phyloP scores from a whole-genome alignment of 2,797 vertebrate species.

The Tiaroga cobitis region DNA sequence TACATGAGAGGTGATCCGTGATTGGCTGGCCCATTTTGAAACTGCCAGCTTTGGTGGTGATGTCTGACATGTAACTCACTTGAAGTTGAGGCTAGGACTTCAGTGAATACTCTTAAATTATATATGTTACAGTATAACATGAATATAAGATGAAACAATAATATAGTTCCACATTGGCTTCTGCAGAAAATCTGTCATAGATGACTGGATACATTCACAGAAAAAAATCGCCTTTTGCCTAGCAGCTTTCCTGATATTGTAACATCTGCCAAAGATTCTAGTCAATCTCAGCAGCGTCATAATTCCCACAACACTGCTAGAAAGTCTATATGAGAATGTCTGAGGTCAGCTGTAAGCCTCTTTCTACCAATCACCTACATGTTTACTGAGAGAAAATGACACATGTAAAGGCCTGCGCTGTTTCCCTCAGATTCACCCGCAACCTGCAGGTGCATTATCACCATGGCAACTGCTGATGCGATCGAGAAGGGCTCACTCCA shows the following conservation, averaged over 20 bases:
- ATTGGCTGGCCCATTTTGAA: conserved; percentile 11
- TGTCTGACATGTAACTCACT: not conserved
- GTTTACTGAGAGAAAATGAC: conserved; percentile 22
- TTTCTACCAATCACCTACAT: conserved; percentile 15
- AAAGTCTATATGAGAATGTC: not conserved
- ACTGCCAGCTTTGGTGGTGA: not conserved
- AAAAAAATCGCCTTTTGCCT: not conserved
- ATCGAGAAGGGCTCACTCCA: conserved; percentile 21
- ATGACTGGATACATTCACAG: not conserved
- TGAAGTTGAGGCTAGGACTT: not conserved
- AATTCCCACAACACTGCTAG: not conserved
- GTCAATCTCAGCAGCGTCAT: not conserved
- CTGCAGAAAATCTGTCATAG: not conserved
- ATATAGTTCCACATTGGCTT: not conserved
- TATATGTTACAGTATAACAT: not conserved
- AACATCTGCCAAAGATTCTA: conserved; percentile 24
- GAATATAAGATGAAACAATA: not conserved
- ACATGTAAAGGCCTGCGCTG: not conserved
- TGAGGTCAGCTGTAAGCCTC: conserved; percentile 33
- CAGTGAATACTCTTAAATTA: conserved; percentile 7
- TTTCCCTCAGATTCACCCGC: conserved; percentile 7
- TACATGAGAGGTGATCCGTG: not conserved
- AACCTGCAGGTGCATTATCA: conserved; percentile 30
- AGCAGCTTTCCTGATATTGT: conserved; percentile 11
- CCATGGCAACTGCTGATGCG: conserved; percentile 47